Evolutionary conservation across 1,140 invertebrate genomes (phyloP).

Genomic region (Pseudomyrmex flavicornis): DNA sequence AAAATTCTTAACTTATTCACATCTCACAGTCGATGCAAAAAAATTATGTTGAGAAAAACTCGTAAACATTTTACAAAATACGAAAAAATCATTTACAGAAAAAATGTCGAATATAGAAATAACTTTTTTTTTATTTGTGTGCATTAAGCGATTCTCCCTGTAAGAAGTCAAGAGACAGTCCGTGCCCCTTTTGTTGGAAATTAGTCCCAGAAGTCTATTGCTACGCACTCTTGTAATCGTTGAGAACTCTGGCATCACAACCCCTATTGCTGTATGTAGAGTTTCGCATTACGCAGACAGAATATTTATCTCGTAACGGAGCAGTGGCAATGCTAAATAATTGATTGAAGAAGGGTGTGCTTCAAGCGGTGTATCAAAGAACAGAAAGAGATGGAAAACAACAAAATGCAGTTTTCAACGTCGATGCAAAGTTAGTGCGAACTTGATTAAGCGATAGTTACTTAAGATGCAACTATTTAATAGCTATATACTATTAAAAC

Average conservation of each 20-base stretch:
- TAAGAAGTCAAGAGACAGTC: slow-evolving; percentile 34
- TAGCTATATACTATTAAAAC: too few relatives aligned
- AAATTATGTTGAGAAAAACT: not conserved
- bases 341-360: slow-evolving; percentile 60
- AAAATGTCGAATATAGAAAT: not conserved
- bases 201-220: slow-evolving; percentile 55
- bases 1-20: slow-evolving; percentile 71
- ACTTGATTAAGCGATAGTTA: slow-evolving; percentile 21
- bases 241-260: not conserved
- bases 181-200: slow-evolving; percentile 11
- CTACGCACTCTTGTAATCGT: slow-evolving; percentile 30
- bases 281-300: slow-evolving; percentile 53
- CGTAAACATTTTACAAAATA: not conserved
- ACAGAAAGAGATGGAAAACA: slow-evolving; percentile 45
- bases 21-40: not conserved
- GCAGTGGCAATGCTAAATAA: slow-evolving; percentile 63
- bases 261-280: slow-evolving; percentile 33
- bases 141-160: not conserved
- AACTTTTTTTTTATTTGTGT: not conserved
- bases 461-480: not conserved
- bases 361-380: not conserved
- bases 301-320: slow-evolving; percentile 67
- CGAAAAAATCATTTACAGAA: not conserved
- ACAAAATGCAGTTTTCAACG: slow-evolving; percentile 7
- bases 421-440: slow-evolving; percentile 17